These are phyloP conservation scores for Schlechtendalia chinensis DNA, from an alignment of 1,140 invertebrate species.

Conservation along the genomic window DNA sequence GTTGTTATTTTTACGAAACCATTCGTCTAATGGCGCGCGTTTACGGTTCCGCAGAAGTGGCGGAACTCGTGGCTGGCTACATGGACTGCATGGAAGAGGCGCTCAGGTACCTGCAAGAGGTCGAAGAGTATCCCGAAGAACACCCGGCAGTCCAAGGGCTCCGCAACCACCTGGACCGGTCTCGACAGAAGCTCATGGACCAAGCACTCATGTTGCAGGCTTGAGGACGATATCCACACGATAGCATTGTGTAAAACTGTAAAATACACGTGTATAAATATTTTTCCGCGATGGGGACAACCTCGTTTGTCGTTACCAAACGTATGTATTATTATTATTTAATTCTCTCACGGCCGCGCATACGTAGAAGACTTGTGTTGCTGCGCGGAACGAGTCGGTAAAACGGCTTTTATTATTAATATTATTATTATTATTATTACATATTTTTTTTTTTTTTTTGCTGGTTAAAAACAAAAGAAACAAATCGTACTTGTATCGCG, in stretches of 20 bases:
- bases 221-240: neutral
- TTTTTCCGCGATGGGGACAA: neutral
- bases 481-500: neutral
- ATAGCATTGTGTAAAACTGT: neutral
- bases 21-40: neutral
- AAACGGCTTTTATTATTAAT: neutral
- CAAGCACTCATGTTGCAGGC: conserved; percentile 50
- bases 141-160: conserved; percentile 57
- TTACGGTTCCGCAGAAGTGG: conserved; percentile 51
- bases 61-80: conserved; percentile 55
- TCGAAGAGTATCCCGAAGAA: conserved; percentile 55
- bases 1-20: no score
- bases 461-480: neutral
- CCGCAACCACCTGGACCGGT: conserved; percentile 54
- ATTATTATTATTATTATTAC: no score
- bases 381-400: neutral
- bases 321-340: conserved; percentile 11
- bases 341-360: neutral
- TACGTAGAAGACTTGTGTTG: neutral
- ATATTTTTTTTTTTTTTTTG: neutral
- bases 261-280: conserved; percentile 24
- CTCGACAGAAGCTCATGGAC: conserved; percentile 51
- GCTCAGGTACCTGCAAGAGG: conserved; percentile 56
- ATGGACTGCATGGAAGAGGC: conserved; percentile 57
- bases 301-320: conserved; percentile 30